Conservation (phyloP, 2,797 vertebrate genomes). For the Halcyon smyrnensis region DNA sequence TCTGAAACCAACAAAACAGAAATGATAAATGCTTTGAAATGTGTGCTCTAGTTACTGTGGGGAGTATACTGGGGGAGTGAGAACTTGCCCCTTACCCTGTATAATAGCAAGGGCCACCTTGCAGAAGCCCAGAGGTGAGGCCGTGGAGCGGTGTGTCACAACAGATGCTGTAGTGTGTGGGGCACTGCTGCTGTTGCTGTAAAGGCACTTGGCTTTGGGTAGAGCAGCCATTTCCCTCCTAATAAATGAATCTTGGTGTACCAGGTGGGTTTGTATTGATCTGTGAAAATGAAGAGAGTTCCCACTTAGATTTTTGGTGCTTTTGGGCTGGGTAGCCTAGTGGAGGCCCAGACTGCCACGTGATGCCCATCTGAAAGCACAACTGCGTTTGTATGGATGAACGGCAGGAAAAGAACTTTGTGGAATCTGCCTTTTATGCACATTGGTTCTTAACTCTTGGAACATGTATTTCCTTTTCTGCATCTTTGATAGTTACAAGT, state of each 20-base stretch:
- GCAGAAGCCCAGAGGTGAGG: background rate
- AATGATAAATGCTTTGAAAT: background rate
- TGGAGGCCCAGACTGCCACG: fast-evolving
- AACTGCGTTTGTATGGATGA: fast-evolving
- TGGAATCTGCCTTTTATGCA: background rate
- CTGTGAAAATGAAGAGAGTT: background rate
- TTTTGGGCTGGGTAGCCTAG: background rate
- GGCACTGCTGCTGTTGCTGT: background rate
- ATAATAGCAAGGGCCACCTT: background rate
- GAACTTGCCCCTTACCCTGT: background rate
- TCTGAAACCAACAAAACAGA: background rate
- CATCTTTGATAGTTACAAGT: background rate
- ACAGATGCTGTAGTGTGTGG: fast-evolving
- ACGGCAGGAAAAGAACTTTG: background rate
- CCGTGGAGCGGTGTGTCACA: fast-evolving
- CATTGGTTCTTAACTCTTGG: background rate
- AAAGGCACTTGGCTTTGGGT: background rate
- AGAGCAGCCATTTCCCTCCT: background rate
- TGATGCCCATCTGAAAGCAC: background rate
- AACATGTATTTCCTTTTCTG: background rate
- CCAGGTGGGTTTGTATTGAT: background rate
- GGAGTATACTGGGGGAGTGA: background rate
- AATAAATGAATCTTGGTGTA: too few species aligned
- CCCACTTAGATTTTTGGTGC: too few species aligned
- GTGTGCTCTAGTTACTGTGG: fast-evolving